Evolutionary conservation across 2,797 vertebrate genomes (phyloP).

Genomic region (Tachyglossus aculeatus): DNA sequence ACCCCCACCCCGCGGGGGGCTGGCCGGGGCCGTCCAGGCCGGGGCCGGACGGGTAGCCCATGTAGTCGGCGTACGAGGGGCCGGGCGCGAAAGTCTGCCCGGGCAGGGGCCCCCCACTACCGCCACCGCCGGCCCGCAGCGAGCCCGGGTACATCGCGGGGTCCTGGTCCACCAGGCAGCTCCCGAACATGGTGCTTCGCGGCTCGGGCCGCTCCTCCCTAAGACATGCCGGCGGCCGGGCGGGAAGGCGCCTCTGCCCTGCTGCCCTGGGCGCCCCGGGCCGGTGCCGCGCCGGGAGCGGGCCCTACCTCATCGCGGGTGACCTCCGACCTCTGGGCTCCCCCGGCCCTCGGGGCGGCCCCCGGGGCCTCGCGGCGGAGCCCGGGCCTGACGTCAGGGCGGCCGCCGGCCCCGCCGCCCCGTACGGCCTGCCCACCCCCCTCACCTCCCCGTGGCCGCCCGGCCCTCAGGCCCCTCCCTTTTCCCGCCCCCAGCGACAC

Average conservation of each 20-base stretch:
- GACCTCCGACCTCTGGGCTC: constrained; percentile 73
- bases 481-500: too few species aligned
- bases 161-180: constrained; percentile 86
- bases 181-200: constrained; percentile 81
- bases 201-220: constrained; percentile 52
- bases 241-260: constrained; percentile 20
- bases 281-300: constrained; percentile 74
- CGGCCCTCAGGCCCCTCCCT: too few species aligned
- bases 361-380: constrained; percentile 85
- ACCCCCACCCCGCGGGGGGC: constrained; percentile 82
- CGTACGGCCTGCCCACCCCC: too few species aligned
- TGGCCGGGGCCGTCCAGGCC: constrained; percentile 84
- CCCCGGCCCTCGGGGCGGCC: constrained; percentile 82
- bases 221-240: constrained; percentile 76
- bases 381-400: constrained; percentile 73
- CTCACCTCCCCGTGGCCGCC: too few species aligned
- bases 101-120: too few species aligned
- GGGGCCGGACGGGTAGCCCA: constrained; percentile 88
- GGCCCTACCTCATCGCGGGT: constrained; percentile 73
- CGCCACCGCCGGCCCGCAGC: too few species aligned
- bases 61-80: constrained; percentile 89
- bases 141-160: constrained; percentile 89
- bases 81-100: constrained; percentile 89
- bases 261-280: constrained; percentile 40
- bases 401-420: constrained; percentile 77